A percentile compares a stretch with the other conserved stretches of the same genome.
Evolutionary conservation across 2,113 vertebrate species (phyloP).

Genomic region (Hippocampus mohnikei): DNA sequence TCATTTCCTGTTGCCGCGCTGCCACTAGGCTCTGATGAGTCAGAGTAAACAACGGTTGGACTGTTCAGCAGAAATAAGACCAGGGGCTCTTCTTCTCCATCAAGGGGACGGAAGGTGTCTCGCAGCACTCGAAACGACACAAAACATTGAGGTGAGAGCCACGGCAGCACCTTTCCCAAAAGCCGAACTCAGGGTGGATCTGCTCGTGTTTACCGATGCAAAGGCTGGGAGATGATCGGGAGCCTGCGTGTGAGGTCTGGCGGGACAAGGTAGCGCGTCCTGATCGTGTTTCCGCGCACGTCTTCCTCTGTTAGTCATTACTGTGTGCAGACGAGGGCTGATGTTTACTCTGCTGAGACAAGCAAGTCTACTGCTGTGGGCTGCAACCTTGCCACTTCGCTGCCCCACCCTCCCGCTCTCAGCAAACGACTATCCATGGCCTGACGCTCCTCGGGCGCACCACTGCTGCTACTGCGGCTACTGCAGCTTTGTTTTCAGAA

Average conservation of each 20-base stretch:
- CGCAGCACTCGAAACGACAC: conserved; percentile 25
- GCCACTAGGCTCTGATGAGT: conserved; percentile 55
- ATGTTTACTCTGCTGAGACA: conserved; percentile 77
- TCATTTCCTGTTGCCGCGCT: conserved; percentile 63
- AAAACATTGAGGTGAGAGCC: conserved; percentile 45
- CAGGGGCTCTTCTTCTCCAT: conserved; percentile 25
- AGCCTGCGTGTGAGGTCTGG: conserved; percentile 50
- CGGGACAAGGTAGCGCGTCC: conserved; percentile 51
- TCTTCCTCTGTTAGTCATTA: conserved; percentile 73
- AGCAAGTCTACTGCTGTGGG: conserved; percentile 73
- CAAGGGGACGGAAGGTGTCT: conserved; percentile 16
- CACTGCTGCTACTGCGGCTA: conserved; percentile 20
- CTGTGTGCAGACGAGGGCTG: conserved; percentile 71
- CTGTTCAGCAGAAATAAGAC: conserved; percentile 25
- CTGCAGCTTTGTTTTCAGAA: conserved; percentile 24
- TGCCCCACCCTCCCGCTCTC: neutral
- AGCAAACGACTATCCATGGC: neutral
- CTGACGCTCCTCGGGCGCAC: conserved; percentile 17
- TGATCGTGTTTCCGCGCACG: conserved; percentile 68
- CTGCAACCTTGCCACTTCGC: conserved; percentile 68
- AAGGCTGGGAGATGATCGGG: conserved; percentile 49
- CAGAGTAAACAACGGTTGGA: conserved; percentile 28
- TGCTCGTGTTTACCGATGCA: conserved; percentile 47
- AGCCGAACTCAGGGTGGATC: conserved; percentile 14
- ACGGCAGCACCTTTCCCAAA: conserved; percentile 27